Evolutionary conservation across 2,113 vertebrate genomes (phyloP), one percentile per base, ranked within the genome.

Genomic region (Cygnus atratus): DNA sequence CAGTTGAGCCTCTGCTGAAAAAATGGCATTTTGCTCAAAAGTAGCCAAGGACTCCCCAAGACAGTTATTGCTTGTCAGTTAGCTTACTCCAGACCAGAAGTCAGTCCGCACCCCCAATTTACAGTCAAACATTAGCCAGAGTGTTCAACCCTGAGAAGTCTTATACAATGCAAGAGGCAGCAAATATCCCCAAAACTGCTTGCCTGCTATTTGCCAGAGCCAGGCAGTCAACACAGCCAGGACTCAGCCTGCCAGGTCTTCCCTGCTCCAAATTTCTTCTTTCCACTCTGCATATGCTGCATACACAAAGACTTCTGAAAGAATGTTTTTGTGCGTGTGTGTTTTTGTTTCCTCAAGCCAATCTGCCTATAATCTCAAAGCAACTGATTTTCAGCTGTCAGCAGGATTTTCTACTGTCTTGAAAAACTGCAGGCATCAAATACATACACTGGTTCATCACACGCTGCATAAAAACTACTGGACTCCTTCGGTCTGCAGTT

Each of bases 91-190:
- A 66, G 48, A 48, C n/a, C 19, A 46, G 21, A 65, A 90, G 20
- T 33, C 61, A 6, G 75, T 28, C 26, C 26, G 20, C 62, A 24
- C 46, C 48, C 31, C 55, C 54, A 55, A 55, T 62, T 48, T 74
- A 52, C 67, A n/a, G 57, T 43, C 31, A 81, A 67, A 75, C 31
- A 18, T 50, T 15, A 70, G 41, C 41, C 57, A 87, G 46, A 41
- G 25, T 11, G 21, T 63, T 70, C 35, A 50, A 43, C 26, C 26
- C 43, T 50, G 41, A 26, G 11, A 52, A 54, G 25, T 43, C 17
- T 68, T 48, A 41, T 3, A 22, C 25, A 48, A 21, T 1, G 9
- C 33, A 44, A 59, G 2, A 39, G 0, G 1, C 62, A 68, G 55
- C 54, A 55, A 26, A 46, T 26, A 68, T 13, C n/a, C 62, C 39